phyloP scores from a whole-genome alignment of 2,113 vertebrate species.

The Himantopus leucocephalus region DNA sequence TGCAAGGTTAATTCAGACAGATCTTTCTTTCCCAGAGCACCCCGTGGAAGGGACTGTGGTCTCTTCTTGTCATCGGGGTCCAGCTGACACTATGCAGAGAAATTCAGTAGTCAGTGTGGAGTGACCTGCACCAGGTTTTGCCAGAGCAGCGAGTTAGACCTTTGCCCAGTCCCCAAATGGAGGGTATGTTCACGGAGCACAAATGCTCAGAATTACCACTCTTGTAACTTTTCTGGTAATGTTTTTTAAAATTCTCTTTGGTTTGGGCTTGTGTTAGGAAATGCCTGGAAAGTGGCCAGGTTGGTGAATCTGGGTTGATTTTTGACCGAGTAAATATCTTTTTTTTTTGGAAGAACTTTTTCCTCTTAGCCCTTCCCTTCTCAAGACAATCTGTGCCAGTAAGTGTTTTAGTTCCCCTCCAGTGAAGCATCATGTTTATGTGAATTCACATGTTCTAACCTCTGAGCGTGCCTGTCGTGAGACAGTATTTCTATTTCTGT shows the following conservation, averaged over 20 bases:
- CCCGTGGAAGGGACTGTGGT: neutral
- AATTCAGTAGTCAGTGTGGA: neutral
- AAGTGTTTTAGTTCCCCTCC: neutral
- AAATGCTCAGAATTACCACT: neutral
- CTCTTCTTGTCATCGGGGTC: neutral
- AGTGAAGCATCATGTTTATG: neutral
- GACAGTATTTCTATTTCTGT: neutral
- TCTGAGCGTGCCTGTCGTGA: neutral
- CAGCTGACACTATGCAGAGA: neutral
- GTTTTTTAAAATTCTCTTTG: neutral
- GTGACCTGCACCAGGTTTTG: neutral
- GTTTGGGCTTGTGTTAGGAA: neutral
- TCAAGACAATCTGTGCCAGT: neutral
- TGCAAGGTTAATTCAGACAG: neutral
- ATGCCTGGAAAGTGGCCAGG: neutral
- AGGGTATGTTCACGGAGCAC: neutral
- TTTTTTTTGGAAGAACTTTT: neutral
- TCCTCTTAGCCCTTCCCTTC: neutral
- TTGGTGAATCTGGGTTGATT: neutral
- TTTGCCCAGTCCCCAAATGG: neutral
- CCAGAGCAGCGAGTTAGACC: neutral
- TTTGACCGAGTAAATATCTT: neutral
- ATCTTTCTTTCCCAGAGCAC: neutral
- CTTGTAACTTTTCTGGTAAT: neutral
- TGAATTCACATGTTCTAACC: neutral